Evolutionary conservation across 2,113 vertebrate species (phyloP).

Genomic region (Platycercus adscitus): DNA sequence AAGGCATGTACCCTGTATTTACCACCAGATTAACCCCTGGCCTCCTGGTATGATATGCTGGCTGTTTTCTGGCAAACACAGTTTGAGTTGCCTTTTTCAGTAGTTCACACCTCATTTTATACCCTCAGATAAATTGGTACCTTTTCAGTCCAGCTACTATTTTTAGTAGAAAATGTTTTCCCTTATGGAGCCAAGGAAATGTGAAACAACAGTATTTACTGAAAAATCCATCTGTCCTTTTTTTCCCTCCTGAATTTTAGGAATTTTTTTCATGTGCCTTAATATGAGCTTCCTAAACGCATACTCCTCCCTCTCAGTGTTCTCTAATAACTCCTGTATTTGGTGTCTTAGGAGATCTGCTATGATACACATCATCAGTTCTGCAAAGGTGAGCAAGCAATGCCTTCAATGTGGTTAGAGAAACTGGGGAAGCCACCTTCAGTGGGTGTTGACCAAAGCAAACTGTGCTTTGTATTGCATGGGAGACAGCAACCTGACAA

Average conservation of each 20-base stretch:
- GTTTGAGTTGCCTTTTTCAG: conserved; percentile 64
- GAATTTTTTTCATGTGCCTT: conserved; percentile 56
- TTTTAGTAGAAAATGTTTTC: conserved; percentile 69
- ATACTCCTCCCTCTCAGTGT: neutral
- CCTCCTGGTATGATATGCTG: conserved; percentile 2
- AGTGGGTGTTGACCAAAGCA: neutral
- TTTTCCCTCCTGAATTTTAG: conserved; percentile 68
- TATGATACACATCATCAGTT: conserved; percentile 7
- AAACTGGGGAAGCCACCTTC: conserved; percentile 9
- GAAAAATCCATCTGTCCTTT: conserved; percentile 74
- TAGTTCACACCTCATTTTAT: conserved; percentile 70
- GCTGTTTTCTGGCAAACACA: conserved; percentile 53
- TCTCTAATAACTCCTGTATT: conserved; percentile 35
- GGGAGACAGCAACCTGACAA: neutral
- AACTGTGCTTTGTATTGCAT: neutral
- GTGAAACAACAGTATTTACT: conserved; percentile 67
- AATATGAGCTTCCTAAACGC: conserved; percentile 40
- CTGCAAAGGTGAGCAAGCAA: neutral
- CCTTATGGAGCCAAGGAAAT: conserved; percentile 68
- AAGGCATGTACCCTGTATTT: neutral
- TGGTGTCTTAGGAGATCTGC: conserved; percentile 9
- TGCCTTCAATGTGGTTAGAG: neutral
- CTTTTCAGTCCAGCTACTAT: conserved; percentile 59
- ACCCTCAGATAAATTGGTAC: conserved; percentile 68
- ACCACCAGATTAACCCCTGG: neutral